A percentile compares a stretch with the other conserved stretches of the same genome.
These are phyloP conservation scores for Synanthedon vespiformis DNA, from an alignment of 2,888 invertebrate genomes.

Conservation along the genomic window DNA sequence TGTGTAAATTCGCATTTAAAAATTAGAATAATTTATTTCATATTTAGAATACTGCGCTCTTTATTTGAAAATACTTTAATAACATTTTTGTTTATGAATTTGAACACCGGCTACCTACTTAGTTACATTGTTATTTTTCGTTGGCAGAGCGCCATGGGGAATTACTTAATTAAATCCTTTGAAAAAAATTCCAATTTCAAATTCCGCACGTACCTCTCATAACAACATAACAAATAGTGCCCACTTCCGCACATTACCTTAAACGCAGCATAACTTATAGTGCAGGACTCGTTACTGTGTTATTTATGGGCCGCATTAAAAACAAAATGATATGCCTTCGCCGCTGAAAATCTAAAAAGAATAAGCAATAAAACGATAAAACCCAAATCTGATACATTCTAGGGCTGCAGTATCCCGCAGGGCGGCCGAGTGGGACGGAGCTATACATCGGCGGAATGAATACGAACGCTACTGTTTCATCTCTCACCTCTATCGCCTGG, in stretches of 20 bases:
- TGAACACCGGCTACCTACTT: too few relatives aligned
- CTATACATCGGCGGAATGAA: slow-evolving; percentile 64
- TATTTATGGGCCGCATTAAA: slow-evolving; percentile 67
- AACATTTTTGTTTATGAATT: too few relatives aligned
- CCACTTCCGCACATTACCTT: slow-evolving; percentile 53
- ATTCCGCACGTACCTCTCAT: slow-evolving; percentile 10
- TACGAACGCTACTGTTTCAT: slow-evolving; percentile 68
- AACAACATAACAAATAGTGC: slow-evolving; percentile 37
- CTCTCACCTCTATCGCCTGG: slow-evolving; percentile 67
- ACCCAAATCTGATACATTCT: slow-evolving; percentile 71
- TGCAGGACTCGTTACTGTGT: slow-evolving; percentile 53
- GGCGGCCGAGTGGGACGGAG: slow-evolving; percentile 53
- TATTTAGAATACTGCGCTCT: too few relatives aligned
- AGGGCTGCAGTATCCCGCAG: slow-evolving; percentile 60
- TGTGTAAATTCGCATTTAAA: too few relatives aligned
- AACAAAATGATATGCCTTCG: slow-evolving; percentile 70
- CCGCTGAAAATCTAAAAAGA: slow-evolving; percentile 71
- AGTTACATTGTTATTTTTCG: background rate
- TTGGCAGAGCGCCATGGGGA: slow-evolving; percentile 11
- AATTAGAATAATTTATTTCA: too few relatives aligned
- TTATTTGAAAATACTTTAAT: too few relatives aligned
- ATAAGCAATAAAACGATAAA: slow-evolving; percentile 72
- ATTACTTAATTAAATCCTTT: slow-evolving; percentile 18
- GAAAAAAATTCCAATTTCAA: slow-evolving; percentile 12
- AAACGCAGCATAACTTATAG: slow-evolving; percentile 57